phyloP scores from a whole-genome alignment of 1,140 invertebrate genomes.

The Scaptomyza montana region DNA sequence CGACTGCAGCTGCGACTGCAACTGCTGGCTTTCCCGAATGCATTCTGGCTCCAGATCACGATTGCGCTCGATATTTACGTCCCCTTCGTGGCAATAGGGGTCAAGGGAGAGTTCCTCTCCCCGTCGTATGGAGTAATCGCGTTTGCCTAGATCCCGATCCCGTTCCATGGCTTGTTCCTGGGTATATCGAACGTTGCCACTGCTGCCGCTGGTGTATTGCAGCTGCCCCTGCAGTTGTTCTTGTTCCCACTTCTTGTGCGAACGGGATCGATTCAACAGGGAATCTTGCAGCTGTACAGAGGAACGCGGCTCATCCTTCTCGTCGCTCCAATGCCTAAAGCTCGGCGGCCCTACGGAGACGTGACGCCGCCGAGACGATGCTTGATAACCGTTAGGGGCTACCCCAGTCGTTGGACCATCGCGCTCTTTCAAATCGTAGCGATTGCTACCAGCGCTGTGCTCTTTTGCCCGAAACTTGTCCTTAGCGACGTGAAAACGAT shows the following conservation, averaged over 20 bases:
- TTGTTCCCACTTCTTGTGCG: constrained; percentile 71
- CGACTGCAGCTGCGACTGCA: constrained; percentile 27
- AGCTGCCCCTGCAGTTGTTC: constrained; percentile 43
- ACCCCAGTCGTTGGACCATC: constrained; percentile 25
- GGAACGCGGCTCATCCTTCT: constrained; percentile 44
- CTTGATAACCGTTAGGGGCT: constrained; percentile 34
- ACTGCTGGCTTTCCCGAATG: background rate
- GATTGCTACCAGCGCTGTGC: constrained; percentile 83
- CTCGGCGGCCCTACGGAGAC: constrained; percentile 63
- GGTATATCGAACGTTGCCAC: background rate
- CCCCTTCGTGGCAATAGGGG: constrained; percentile 53
- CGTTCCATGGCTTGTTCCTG: constrained; percentile 36
- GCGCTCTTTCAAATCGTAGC: constrained; percentile 84
- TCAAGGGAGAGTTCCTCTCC: constrained; percentile 49
- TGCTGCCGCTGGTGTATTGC: constrained; percentile 19
- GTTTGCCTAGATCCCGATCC: constrained; percentile 44
- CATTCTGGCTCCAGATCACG: constrained; percentile 18
- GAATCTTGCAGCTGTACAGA: constrained; percentile 26
- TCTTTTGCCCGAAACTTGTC: constrained; percentile 92
- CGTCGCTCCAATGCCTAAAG: constrained; percentile 77
- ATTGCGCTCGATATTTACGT: constrained; percentile 19
- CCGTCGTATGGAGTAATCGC: constrained; percentile 50
- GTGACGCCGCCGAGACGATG: constrained; percentile 63
- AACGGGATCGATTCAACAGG: constrained; percentile 62
- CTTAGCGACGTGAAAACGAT: constrained; percentile 92